Evolutionary conservation across 2,797 vertebrate genomes (phyloP), one percentile per base, ranked within the genome.

Genomic region (Merluccius polli): DNA sequence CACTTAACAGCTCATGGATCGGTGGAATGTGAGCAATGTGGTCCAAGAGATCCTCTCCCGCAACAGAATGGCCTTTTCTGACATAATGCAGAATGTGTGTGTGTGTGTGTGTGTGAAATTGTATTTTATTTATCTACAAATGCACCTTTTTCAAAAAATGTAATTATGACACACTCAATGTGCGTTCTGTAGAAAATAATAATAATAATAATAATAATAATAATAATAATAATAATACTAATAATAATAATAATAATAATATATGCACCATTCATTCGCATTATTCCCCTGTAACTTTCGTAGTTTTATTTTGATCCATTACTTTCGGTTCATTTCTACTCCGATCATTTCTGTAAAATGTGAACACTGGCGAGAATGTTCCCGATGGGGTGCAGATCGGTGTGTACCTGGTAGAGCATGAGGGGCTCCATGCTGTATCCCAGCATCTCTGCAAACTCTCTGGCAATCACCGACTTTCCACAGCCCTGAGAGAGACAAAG

Each of bases 361-460:
- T n/a, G 21, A 24, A 59, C 21, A 10, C 52, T 9, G n/a, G 52
- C 9, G 18, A 65, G 59, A 12, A 75, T 76, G 78, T 83, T 84
- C 84, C 71, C 77, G 69, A 73, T 7, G 38, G 29, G 24, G 35
- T 33, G 31, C 29, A 32, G 52, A 11, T n/a, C 0, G 15, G 59
- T 4, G 74, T 33, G 81, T 94, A 99, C 98, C 96, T 99, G 97
- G 87, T 99, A 99, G 3, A 99, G 93, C 96, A 98, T 98, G 83
- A 99, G 88, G 2, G 96, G 95, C 82, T 99, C 98, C 32, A 93
- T 85, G 85, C 85, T 94, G 87, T 99, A 99, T 74, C 96, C 97
- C 77, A 99, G 89, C 18, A 93, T 92, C 82, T 95, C 94, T 4
- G 97, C 96, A 89, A 99, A 98, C 88, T 96, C 95, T 86, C 92